These are phyloP conservation scores for Hippoglossus hippoglossus DNA, from an alignment of 2,797 vertebrate species.

Conservation along the genomic window DNA sequence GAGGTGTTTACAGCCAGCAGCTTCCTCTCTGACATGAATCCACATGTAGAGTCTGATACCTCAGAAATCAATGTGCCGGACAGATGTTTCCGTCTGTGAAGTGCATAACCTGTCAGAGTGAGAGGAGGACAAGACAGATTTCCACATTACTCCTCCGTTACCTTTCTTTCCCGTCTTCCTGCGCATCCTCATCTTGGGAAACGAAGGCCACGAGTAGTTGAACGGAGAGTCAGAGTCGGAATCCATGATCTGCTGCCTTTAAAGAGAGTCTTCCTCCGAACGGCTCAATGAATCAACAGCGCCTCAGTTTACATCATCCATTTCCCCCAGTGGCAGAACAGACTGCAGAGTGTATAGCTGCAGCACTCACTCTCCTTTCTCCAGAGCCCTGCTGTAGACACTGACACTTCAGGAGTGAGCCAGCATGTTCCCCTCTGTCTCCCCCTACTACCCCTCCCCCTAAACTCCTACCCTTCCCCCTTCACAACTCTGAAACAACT, in stretches of 20 bases:
- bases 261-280: constrained; percentile 60
- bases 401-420: constrained; percentile 78
- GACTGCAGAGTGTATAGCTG: constrained; percentile 12
- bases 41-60: constrained; percentile 7
- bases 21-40: constrained; percentile 6
- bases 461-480: constrained; percentile 70
- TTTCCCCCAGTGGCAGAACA: constrained; percentile 38
- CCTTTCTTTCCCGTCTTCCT: constrained; percentile 91
- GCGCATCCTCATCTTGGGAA: constrained; percentile 96
- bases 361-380: constrained; percentile 49
- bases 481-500: constrained; percentile 58
- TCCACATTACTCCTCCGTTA: constrained; percentile 70
- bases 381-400: constrained; percentile 65
- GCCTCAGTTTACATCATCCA: constrained; percentile 66
- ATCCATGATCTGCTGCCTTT: constrained; percentile 71
- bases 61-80: constrained; percentile 5
- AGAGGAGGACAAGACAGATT: not conserved
- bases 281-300: constrained; percentile 36
- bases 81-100: not conserved
- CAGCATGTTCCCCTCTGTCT: constrained; percentile 79
- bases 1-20: not conserved
- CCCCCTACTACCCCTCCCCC: constrained; percentile 71
- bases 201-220: constrained; percentile 99
- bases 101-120: not conserved
- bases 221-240: constrained; percentile 97